Evolutionary conservation across 2,113 vertebrate genomes (phyloP).

Genomic region (Hyla sarda): DNA sequence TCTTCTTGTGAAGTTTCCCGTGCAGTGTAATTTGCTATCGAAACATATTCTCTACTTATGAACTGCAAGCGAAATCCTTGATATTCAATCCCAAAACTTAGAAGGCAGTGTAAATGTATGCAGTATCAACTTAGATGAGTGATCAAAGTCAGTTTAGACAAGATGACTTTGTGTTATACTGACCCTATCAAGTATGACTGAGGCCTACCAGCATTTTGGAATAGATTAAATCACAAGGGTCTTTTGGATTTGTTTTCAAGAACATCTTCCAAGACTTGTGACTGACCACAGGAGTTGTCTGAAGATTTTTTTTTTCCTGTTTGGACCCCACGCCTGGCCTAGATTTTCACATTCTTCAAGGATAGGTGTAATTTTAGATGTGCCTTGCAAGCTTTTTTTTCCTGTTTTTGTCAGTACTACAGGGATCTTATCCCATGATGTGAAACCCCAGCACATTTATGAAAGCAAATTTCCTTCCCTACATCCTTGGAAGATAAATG

Average conservation of each 20-base stretch:
- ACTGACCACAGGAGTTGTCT: conserved; percentile 44
- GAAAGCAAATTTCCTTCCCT: conserved; percentile 69
- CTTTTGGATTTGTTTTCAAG: conserved; percentile 38
- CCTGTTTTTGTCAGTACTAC: conserved; percentile 65
- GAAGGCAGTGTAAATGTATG: background rate
- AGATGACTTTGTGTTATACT: conserved; percentile 34
- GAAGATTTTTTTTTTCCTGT: background rate
- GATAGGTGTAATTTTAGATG: conserved; percentile 77
- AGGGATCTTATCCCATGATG: conserved; percentile 72
- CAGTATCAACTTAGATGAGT: conserved; percentile 17
- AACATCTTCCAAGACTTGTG: conserved; percentile 43
- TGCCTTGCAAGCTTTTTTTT: conserved; percentile 69
- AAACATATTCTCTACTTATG: background rate
- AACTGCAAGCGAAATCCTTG: background rate
- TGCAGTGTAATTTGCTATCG: too few relatives aligned
- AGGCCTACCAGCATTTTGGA: conserved; percentile 28
- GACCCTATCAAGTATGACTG: conserved; percentile 38
- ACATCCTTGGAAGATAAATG: conserved; percentile 66
- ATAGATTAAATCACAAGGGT: conserved; percentile 41
- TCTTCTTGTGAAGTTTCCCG: too few relatives aligned
- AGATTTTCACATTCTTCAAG: conserved; percentile 79
- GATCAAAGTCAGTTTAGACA: conserved; percentile 25
- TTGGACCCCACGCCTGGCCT: conserved; percentile 74
- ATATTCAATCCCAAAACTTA: background rate
- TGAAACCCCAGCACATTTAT: conserved; percentile 70